Percentiles rank a stretch among this genome's conserved stretches.
These are phyloP conservation scores for Saguinus imperator DNA, from an alignment of 2,113 vertebrate species.

Conservation along the genomic window DNA sequence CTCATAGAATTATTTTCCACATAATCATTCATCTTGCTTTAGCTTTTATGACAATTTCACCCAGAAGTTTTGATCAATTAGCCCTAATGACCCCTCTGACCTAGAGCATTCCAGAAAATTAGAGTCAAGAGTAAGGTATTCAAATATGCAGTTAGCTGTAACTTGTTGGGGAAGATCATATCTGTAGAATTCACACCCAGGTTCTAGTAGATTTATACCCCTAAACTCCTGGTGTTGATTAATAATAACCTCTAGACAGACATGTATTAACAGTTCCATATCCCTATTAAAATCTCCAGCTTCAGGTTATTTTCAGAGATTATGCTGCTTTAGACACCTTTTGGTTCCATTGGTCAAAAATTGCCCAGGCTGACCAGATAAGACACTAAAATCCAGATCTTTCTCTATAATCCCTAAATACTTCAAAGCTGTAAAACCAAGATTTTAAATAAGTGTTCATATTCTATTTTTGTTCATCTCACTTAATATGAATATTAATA, in stretches of 20 bases:
- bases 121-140: not conserved
- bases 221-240: not conserved
- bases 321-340: not conserved
- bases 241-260: not conserved
- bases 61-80: not conserved
- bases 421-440: not conserved
- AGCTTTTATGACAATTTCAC: not conserved
- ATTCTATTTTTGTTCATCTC: not conserved
- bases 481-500: not conserved
- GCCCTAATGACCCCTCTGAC: not conserved
- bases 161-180: not conserved
- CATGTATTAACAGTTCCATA: not conserved
- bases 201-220: not conserved
- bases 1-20: not conserved
- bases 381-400: not conserved
- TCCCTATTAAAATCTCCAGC: not conserved
- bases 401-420: not conserved
- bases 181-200: not conserved
- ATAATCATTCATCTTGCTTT: not conserved
- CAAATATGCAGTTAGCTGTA: not conserved
- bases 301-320: not conserved
- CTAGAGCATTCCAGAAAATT: not conserved
- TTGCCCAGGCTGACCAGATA: not conserved
- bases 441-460: not conserved
- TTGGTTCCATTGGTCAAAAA: not conserved